Conservation (phyloP, 1,140 invertebrate species). For the Eubasilissa regina region DNA sequence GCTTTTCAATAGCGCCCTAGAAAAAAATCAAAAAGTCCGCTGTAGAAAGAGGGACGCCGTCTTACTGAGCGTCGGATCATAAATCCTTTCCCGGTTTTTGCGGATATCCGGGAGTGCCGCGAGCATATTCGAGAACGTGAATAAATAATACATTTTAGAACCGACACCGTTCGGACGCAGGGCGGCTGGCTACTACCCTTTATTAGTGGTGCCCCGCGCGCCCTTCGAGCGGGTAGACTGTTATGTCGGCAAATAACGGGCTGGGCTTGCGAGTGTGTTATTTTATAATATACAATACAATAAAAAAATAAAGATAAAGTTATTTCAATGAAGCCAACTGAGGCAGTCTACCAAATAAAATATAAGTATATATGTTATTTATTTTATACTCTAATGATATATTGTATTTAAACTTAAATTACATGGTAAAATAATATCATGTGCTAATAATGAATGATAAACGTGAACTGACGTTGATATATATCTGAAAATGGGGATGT, state of each 20-base stretch:
- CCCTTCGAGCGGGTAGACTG: neutral
- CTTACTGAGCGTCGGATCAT: neutral
- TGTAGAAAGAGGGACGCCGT: neutral
- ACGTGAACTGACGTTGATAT: no score
- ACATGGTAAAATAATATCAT: no score
- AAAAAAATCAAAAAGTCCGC: neutral
- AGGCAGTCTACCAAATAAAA: no score
- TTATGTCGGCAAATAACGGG: neutral
- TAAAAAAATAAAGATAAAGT: no score
- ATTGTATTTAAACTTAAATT: no score
- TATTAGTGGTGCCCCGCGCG: neutral
- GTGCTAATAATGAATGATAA: no score
- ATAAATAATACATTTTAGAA: conserved; percentile 29
- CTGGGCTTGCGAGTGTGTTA: neutral
- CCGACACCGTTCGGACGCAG: neutral
- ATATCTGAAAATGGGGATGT: no score
- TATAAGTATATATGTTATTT: no score
- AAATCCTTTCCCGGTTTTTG: conserved; percentile 12
- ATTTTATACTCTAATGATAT: no score
- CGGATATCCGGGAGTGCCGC: conserved; percentile 8
- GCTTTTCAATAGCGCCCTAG: neutral
- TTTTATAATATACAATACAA: no score
- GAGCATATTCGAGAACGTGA: conserved; percentile 15
- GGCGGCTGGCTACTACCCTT: no score
- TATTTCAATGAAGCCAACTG: no score